Base-by-base conservation (phyloP, 2,797 vertebrate genomes). In the Melanotaenia boesemani region DNA sequence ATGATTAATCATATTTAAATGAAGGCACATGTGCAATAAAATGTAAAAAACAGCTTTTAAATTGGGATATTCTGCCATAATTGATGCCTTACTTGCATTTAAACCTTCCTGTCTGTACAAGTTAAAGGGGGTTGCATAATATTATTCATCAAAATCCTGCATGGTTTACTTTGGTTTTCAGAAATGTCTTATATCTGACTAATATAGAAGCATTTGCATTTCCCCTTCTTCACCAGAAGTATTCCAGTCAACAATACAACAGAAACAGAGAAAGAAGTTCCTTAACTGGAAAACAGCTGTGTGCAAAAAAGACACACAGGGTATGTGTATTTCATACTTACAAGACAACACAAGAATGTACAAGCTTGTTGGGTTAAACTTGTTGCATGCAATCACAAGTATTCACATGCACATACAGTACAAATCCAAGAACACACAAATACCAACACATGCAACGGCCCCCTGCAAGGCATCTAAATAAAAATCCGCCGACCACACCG, bases 401-500 rank as follows among this genome's bases (percentile, higher is more conserved):
- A 62, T 48, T 73, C 59, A 76, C 61, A 79, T 65, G 24, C 70
- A 62, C 63, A 54, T 56, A 56, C 52, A 26, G 44, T 60, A 61
- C 48, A 75, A 15, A 83, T 65, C 54, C 52, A 69, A 71, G 68
- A 65, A 67, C 48, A 84, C 74, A 75, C 74, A 83, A 76, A 90
- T 86, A 72, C 81, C 79, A n/a, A 77, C 74, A 86, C 74, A n/a
- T 4, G 36, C 62, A 56, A 60, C 18, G 12, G n/a, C 79, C 81
- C 76, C 86, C 87, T 70, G 81, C 82, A 76, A 74, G 62, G 82
- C 32, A 16, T 91, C 87, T 92, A 93, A 94, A 94, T 92, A 93
- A 93, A 91, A 94, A 93, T 91, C 86, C 81, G 60, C 86, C 82
- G 32, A 89, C 86, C 79, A 88, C 83, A 86, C 90, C 92, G 87